Evolutionary conservation across 2,113 vertebrate genomes (phyloP), one percentile per base, ranked within the genome.

Genomic region (Opisthocomus hoazin): DNA sequence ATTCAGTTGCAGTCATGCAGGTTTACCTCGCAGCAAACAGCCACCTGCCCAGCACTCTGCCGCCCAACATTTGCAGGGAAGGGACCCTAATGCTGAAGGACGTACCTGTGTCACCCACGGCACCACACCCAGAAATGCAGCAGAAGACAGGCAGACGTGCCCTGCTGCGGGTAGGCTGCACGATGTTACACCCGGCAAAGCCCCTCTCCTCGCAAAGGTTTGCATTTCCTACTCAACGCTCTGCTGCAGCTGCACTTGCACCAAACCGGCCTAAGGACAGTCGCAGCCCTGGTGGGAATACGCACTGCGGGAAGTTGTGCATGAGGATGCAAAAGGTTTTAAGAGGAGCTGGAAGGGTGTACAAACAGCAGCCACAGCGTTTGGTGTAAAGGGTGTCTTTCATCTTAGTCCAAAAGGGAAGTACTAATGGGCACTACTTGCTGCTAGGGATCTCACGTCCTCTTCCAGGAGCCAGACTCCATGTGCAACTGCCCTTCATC

Each of bases 261-360:
- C 89, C 4, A 3, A 41, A 30, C 4, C 4, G 23, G n/a, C 36
- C 69, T 7, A 8, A 5, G 26, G 53, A 20, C 15, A 17, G 30
- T 3, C 2, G 0, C 36, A 54, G 12, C 46, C 41, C 45, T 6
- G 15, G 24, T 5, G 58, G 71, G 32, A 56, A 60, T 3, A 12
- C n/a, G 17, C 15, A 0, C 7, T 7, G 22, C 4, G 1, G 39
- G 56, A 39, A 18, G 34, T 1, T 9, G 20, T 30, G 50, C 18
- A 0, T 3, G n/a, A 11, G 61, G 63, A 18, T 2, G 37, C 11
- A 14, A 68, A 5, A 30, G 2, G 4, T 5, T 34, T 39, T 1
- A 30, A 9, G 21, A 34, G 84, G 21, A 77, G 64, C 4, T 7
- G 45, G 30, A 37, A 54, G 46, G 32, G 41, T 30, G 21, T 5